A percentile compares a stretch with the other conserved stretches of the same genome.
These are phyloP conservation scores for Timandra comae DNA, from an alignment of 2,888 invertebrate species.

Conservation along the genomic window DNA sequence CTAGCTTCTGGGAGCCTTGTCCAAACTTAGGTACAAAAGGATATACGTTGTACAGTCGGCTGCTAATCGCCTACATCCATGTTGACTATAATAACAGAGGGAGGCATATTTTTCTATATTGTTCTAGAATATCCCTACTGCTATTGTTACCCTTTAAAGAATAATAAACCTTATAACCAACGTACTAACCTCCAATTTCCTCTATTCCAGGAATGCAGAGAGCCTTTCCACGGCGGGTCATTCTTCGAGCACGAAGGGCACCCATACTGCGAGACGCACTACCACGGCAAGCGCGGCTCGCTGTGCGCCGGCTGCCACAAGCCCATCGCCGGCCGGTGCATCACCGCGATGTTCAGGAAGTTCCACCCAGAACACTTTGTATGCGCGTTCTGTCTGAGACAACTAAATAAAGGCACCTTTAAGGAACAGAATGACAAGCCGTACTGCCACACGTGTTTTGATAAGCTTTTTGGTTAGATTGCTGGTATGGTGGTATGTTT, in stretches of 20 bases:
- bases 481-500: too few relatives aligned
- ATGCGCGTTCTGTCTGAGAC: conserved; percentile 98
- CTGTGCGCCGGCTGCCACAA: conserved; percentile 98
- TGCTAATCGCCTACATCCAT: too few relatives aligned
- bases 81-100: too few relatives aligned
- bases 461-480: conserved; percentile 92
- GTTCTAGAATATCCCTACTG: too few relatives aligned
- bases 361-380: conserved; percentile 99
- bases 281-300: conserved; percentile 97
- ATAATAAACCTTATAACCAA: too few relatives aligned
- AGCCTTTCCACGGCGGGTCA: conserved; percentile 97
- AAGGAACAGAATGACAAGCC: conserved; percentile 99
- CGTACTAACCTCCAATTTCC: too few relatives aligned
- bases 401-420: conserved; percentile 99
- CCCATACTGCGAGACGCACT: conserved; percentile 99
- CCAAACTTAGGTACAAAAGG: too few relatives aligned
- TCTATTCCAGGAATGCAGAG: conserved; percentile 91
- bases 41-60: too few relatives aligned
- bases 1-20: too few relatives aligned
- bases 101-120: too few relatives aligned
- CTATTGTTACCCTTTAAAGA: too few relatives aligned
- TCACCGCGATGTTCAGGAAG: conserved; percentile 99
- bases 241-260: conserved; percentile 99
- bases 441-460: conserved; percentile 98
- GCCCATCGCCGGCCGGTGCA: conserved; percentile 97